Evolutionary conservation across 2,888 invertebrate species (phyloP).

Genomic region (Yponomeuta cagnagella): DNA sequence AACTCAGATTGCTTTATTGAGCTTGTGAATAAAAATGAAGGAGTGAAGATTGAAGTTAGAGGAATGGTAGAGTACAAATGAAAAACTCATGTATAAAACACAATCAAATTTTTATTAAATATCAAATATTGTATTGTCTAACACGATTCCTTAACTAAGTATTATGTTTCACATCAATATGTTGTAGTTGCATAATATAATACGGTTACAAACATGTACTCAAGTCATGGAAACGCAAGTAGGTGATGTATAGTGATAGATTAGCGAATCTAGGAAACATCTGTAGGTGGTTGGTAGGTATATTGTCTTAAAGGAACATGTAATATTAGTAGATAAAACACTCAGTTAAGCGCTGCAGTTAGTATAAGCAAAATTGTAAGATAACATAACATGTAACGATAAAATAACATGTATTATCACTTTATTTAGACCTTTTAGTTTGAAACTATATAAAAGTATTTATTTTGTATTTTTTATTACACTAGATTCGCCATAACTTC

Average conservation of each 20-base stretch:
- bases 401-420: slow-evolving; percentile 17
- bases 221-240: background rate
- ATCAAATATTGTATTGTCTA: slow-evolving; percentile 77
- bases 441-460: background rate
- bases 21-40: too few relatives aligned
- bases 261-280: slow-evolving; percentile 12
- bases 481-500: slow-evolving; percentile 8
- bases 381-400: too few relatives aligned
- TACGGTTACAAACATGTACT: slow-evolving; percentile 57
- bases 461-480: background rate
- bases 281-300: slow-evolving; percentile 19
- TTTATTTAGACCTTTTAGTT: slow-evolving; percentile 9
- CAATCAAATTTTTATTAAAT: slow-evolving; percentile 73
- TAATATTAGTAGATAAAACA: slow-evolving; percentile 20
- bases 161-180: slow-evolving; percentile 74
- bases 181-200: slow-evolving; percentile 55
- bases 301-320: slow-evolving; percentile 64
- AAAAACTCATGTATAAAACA: slow-evolving; percentile 59
- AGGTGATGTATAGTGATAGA: background rate
- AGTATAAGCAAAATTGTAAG: background rate
- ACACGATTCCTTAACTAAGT: slow-evolving; percentile 70
- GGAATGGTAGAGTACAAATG: slow-evolving; percentile 21
- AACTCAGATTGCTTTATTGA: too few relatives aligned
- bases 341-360: slow-evolving; percentile 34
- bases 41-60: background rate